Evolutionary conservation across 2,888 invertebrate genomes (phyloP), one percentile per base, ranked within the genome.

Genomic region (Napeogenes sylphis): DNA sequence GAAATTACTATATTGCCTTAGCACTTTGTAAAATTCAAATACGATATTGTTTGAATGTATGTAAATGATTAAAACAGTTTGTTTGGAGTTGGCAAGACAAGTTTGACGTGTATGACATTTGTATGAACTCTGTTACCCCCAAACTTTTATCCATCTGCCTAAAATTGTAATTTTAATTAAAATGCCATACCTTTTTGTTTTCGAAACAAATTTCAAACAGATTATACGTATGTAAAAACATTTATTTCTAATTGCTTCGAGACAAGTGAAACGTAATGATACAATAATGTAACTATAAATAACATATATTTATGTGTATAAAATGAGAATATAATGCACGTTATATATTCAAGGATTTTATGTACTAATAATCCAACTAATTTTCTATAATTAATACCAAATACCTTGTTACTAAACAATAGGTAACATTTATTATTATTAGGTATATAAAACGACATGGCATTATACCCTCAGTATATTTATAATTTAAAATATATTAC

Each of bases 151-250:
- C 69, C 63, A 62, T 66, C 64, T 69, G 79, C 78, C 79, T 79
- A 81, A 82, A 80, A 83, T 79, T 78, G 75, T 84, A 81, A 86
- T 84, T 86, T 87, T 83, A 87, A 88, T 87, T 85, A 84, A 87
- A 87, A 82, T 78, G 80, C 82, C 85, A 79, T 79, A 85, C 84
- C 84, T 86, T 86, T 80, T 82, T 75, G 58, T 42, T 74, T 77
- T 76, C 73, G 75, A 54, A 71, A 75, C 30, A 59, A 65, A 68
- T 61, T 64, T 70, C 68, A 57, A 67, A 67, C 42, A 12, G 42
- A 42, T 42, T 42, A 42, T 42, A 10, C 42, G 10, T 12, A 42
- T 42, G 10, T 42, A 42, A 8, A n/a, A 42, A 42, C 42, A 12
- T 42, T 42, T 12, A 42, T 42, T 10, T 42, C 42, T 10, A 38